A percentile compares a stretch with the other conserved stretches of the same genome.
Conservation (phyloP, 2,888 invertebrate genomes). For the Acrobasis repandana region DNA sequence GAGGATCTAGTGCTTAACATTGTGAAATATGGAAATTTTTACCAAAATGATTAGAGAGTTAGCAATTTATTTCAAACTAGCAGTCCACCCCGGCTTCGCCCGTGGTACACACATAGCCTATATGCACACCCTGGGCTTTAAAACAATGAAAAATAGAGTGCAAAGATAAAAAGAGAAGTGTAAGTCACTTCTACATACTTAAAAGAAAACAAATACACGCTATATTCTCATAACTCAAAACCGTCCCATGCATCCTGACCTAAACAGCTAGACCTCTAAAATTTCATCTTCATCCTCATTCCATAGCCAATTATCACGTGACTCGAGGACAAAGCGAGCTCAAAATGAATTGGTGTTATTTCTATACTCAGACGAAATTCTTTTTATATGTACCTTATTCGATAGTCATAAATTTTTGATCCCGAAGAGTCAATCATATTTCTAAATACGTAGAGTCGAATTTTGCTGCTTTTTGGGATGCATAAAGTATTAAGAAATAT, state of each 20-base stretch:
- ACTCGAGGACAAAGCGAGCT: slow-evolving; percentile 25
- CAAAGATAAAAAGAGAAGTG: background rate
- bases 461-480: slow-evolving; percentile 32
- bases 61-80: no score
- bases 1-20: no score
- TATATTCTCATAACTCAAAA: slow-evolving; percentile 26
- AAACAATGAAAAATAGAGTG: no score
- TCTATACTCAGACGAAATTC: slow-evolving; percentile 35
- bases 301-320: slow-evolving; percentile 7
- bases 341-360: slow-evolving; percentile 33
- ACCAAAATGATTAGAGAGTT: no score
- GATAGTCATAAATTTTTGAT: slow-evolving; percentile 12
- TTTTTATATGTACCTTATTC: slow-evolving; percentile 31
- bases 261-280: slow-evolving; percentile 42
- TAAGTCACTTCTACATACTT: background rate
- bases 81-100: no score
- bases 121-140: no score
- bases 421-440: slow-evolving; percentile 35
- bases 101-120: no score
- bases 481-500: slow-evolving; percentile 40
- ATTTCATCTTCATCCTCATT: slow-evolving; percentile 34
- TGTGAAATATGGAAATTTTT: no score
- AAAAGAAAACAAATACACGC: slow-evolving; percentile 22
- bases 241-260: slow-evolving; percentile 30
- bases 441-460: slow-evolving; percentile 31